Evolutionary conservation across 2,888 invertebrate species (phyloP).

Genomic region (Pyrrhia umbra): DNA sequence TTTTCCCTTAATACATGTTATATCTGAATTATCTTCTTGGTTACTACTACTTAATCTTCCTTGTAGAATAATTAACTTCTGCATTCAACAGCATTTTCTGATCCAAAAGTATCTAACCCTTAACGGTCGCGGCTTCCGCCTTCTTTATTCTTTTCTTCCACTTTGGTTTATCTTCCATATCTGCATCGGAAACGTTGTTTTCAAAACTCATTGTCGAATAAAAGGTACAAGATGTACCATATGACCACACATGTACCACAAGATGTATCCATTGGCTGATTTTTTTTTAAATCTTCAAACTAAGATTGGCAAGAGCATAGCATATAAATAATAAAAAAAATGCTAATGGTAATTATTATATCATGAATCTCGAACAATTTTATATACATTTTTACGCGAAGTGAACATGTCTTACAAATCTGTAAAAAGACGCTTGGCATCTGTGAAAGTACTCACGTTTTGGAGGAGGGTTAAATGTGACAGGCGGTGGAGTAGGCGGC

Average conservation of each 20-base stretch:
- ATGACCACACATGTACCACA: conserved; percentile 11
- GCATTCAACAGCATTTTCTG: conserved; percentile 26
- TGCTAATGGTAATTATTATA: too few relatives aligned
- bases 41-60: neutral
- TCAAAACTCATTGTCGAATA: conserved; percentile 42
- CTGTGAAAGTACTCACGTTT: conserved; percentile 76
- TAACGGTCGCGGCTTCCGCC: conserved; percentile 38
- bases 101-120: conserved; percentile 51
- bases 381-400: too few relatives aligned
- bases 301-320: conserved; percentile 7
- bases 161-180: conserved; percentile 51
- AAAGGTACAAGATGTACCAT: conserved; percentile 19
- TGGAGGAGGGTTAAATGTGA: conserved; percentile 76
- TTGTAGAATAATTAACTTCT: neutral
- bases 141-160: conserved; percentile 52
- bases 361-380: too few relatives aligned
- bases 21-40: neutral
- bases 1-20: too few relatives aligned
- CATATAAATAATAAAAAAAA: too few relatives aligned
- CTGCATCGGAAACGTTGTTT: conserved; percentile 43
- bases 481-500: conserved; percentile 79
- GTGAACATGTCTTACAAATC: too few relatives aligned
- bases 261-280: too few relatives aligned
- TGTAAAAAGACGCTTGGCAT: too few relatives aligned
- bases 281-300: too few relatives aligned